Conservation (phyloP, 1,140 invertebrate genomes). For the Ceratitis capitata region DNA sequence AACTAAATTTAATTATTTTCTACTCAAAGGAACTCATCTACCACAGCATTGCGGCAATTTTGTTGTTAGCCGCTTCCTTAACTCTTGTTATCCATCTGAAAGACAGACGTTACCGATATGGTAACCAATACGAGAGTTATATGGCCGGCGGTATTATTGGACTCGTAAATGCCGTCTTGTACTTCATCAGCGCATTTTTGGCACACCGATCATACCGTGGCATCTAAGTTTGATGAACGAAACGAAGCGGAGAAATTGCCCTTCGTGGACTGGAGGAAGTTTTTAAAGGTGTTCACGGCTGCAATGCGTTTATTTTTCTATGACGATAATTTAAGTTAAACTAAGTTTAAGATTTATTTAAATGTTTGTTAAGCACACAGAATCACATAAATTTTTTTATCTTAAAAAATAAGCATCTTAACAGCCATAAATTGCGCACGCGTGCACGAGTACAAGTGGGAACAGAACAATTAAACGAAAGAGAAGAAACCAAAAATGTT, state of each 20-base stretch:
- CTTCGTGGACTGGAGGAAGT: neutral
- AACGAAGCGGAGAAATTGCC: neutral
- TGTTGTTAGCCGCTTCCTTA: slow-evolving; percentile 75
- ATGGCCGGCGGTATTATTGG: slow-evolving; percentile 79
- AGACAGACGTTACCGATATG: slow-evolving; percentile 66
- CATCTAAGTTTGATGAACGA: slow-evolving; percentile 64
- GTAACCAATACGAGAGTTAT: slow-evolving; percentile 70
- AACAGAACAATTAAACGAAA: neutral
- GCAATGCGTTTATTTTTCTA: neutral
- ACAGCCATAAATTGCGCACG: neutral
- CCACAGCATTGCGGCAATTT: slow-evolving; percentile 75
- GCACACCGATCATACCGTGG: slow-evolving; percentile 77
- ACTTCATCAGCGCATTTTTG: slow-evolving; percentile 79
- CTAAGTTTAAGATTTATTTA: neutral
- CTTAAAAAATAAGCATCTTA: neutral
- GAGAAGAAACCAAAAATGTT: neutral
- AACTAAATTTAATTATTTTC: slow-evolving; percentile 19
- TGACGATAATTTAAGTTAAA: slow-evolving; percentile 15
- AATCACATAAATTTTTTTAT: neutral
- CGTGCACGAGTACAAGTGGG: neutral
- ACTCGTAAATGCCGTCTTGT: slow-evolving; percentile 74
- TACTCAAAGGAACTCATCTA: slow-evolving; percentile 80
- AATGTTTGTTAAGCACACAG: neutral
- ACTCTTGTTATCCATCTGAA: slow-evolving; percentile 70
- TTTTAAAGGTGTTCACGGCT: neutral